A percentile compares a stretch with the other conserved stretches of the same genome.
phyloP scores from a whole-genome alignment of 92 coral and sea anemone species.

The Parazoanthus swiftii region DNA sequence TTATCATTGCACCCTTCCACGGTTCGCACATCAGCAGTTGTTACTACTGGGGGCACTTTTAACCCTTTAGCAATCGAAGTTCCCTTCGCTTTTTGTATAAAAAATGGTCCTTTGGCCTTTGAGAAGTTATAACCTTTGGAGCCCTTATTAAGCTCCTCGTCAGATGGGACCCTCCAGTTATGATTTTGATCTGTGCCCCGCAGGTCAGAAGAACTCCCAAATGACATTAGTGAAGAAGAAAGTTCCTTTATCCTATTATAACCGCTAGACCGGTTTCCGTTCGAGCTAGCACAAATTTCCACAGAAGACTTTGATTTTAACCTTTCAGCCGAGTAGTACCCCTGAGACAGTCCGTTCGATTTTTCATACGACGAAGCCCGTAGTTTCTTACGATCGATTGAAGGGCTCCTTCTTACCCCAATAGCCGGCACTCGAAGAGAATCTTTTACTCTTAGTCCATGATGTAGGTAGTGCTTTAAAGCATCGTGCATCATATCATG shows the following conservation, averaged over 20 bases:
- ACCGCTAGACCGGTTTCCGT: slow-evolving; percentile 19
- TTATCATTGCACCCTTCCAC: slow-evolving; percentile 42
- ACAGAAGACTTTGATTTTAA: slow-evolving; percentile 19
- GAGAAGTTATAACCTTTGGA: slow-evolving; percentile 19
- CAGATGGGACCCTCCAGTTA: slow-evolving; percentile 19
- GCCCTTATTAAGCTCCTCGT: slow-evolving; percentile 19
- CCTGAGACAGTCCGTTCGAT: not conserved
- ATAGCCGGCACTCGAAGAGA: slow-evolving; percentile 49
- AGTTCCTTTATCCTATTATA: slow-evolving; percentile 37
- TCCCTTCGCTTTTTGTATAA: slow-evolving; percentile 52
- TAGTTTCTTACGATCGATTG: slow-evolving; percentile 44
- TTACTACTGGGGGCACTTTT: slow-evolving; percentile 30
- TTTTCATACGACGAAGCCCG: slow-evolving; percentile 31
- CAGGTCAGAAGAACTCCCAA: slow-evolving; percentile 35
- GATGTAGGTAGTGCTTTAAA: slow-evolving; percentile 48
- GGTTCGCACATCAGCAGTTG: slow-evolving; percentile 14
- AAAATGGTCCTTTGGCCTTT: slow-evolving; percentile 54
- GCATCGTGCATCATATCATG: slow-evolving; percentile 57
- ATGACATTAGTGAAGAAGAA: slow-evolving; percentile 34
- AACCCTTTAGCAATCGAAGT: slow-evolving; percentile 40
- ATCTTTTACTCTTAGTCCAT: slow-evolving; percentile 43
- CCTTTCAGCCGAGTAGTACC: slow-evolving; percentile 10
- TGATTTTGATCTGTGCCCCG: slow-evolving; percentile 30
- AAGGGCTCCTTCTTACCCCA: slow-evolving; percentile 48
- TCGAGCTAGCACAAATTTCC: slow-evolving; percentile 5